Evolutionary conservation across 1,140 invertebrate species (phyloP), one percentile per base, ranked within the genome.

Genomic region (Mya arenaria): DNA sequence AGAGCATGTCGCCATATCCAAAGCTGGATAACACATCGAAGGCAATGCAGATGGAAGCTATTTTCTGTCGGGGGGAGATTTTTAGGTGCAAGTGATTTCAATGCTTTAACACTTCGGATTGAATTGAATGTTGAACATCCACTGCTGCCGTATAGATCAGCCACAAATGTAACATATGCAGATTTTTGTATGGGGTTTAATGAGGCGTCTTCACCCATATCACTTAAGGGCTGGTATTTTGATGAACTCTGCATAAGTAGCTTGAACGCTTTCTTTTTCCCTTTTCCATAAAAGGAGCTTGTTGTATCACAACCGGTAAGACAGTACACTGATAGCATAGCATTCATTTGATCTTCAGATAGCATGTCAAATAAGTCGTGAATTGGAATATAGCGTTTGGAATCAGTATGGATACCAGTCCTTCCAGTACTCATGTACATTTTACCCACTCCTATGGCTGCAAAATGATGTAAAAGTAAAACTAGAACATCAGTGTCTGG

Each of bases 281-380:
- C 72, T 36, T 39, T 28, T 37, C 56, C 72, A 65, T 41, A 75
- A 39, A 75, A 75, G 8, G 23, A 13, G 41, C 56, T 74, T 25
- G 56, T 41, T 25, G 71, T 74, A 37, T 74, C 71, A 74, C 71
- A 74, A 8, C 71, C 71, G 19, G 71, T 74, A 5, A 74, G n/a
- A 30, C 71, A 60, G 23, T 74, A 62, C 15, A 74, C 69, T 23
- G 69, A 36, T 36, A 73, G 48, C 15, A 73, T 19, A 39, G 62
- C 62, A 6, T 74, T 62, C 37, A 41, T 15, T 41, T 41, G 25
- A 37, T 62, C 71, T 56, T 19, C 28, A 41, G 55, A 15, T 17
- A 74, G 34, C 36, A 39, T 62, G 4, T 60, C 19, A 32, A 17
- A 5, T 17, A 74, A 23, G 15, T n/a, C 28, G 28, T 74, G 71